Evolutionary conservation across 2,797 vertebrate species (phyloP).

Genomic region (Lagorchestes hirsutus): DNA sequence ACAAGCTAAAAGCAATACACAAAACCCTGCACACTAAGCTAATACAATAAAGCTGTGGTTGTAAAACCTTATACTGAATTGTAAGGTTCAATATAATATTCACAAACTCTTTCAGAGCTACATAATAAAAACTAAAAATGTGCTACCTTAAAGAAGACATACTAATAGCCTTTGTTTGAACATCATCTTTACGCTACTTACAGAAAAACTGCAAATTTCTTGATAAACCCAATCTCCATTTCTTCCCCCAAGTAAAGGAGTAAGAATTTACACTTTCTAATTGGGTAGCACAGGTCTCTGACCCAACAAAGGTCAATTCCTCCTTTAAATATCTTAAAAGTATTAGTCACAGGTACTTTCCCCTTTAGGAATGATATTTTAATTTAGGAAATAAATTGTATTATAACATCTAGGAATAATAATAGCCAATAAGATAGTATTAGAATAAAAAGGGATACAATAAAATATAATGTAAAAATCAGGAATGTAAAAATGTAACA

Average conservation of each 20-base stretch:
- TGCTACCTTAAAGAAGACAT: slow-evolving; percentile 28
- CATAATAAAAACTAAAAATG: neutral
- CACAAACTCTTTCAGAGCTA: slow-evolving; percentile 47
- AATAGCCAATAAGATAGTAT: neutral
- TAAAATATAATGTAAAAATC: neutral
- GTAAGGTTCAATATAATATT: slow-evolving; percentile 42
- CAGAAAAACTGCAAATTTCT: slow-evolving; percentile 55
- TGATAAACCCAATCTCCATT: slow-evolving; percentile 4
- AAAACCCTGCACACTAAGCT: neutral
- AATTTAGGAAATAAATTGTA: neutral
- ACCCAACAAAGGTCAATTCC: slow-evolving; percentile 63
- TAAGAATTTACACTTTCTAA: slow-evolving; percentile 21
- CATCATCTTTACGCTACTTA: slow-evolving; percentile 19
- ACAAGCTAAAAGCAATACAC: slow-evolving; percentile 34
- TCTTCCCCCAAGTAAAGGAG: slow-evolving; percentile 14
- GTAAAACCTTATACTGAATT: slow-evolving; percentile 38
- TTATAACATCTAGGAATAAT: slow-evolving; percentile 26
- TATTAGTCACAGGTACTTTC: slow-evolving; percentile 57
- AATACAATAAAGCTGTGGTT: slow-evolving; percentile 34
- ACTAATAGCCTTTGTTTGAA: slow-evolving; percentile 33
- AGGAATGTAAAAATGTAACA: neutral
- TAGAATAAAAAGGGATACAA: slow-evolving; percentile 31
- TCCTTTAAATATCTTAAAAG: slow-evolving; percentile 70
- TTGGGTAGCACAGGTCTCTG: slow-evolving; percentile 52
- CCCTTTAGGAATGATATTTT: slow-evolving; percentile 44